Percentiles rank a stretch among this genome's conserved stretches.
Conservation (phyloP, 2,888 invertebrate genomes). For the Drosophila fulvimacula region DNA sequence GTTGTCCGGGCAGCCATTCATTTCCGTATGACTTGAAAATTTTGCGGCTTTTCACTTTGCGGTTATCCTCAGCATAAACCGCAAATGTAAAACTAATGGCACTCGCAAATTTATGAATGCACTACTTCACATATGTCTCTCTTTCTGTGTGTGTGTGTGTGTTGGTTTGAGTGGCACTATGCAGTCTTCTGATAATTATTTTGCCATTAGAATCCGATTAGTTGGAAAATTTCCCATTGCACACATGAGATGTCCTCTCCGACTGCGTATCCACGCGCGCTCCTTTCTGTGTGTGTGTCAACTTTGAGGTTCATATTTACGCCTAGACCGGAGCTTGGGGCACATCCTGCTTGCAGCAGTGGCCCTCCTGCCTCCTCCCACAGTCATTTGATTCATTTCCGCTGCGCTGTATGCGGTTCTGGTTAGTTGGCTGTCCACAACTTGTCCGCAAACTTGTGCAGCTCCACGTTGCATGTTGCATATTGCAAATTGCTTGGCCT, state of each 20-base stretch:
- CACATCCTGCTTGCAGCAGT: slow-evolving; percentile 5
- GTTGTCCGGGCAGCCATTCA: slow-evolving; percentile 69
- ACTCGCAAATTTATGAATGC: slow-evolving; percentile 79
- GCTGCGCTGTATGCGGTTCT: slow-evolving; percentile 50
- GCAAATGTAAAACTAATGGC: slow-evolving; percentile 84
- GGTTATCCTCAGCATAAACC: slow-evolving; percentile 80
- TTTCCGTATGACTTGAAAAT: slow-evolving; percentile 81
- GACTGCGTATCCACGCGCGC: background rate
- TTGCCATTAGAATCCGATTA: slow-evolving; percentile 84
- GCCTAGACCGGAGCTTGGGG: slow-evolving; percentile 14
- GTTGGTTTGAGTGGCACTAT: slow-evolving; percentile 56
- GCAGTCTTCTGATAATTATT: slow-evolving; percentile 82
- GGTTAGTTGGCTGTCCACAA: slow-evolving; percentile 54
- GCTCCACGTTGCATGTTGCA: slow-evolving; percentile 21
- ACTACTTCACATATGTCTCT: slow-evolving; percentile 23
- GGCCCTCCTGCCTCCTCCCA: background rate
- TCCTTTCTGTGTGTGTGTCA: slow-evolving; percentile 36
- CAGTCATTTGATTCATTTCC: slow-evolving; percentile 71
- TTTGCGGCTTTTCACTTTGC: slow-evolving; percentile 81
- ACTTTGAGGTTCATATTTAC: slow-evolving; percentile 56
- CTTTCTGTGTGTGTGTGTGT: slow-evolving; percentile 16
- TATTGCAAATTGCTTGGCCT: slow-evolving; percentile 18
- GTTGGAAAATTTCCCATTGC: slow-evolving; percentile 77
- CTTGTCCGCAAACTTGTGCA: slow-evolving; percentile 58
- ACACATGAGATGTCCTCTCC: slow-evolving; percentile 21